Percentiles rank a stretch among this genome's conserved stretches.
Conservation (phyloP, 2,797 vertebrate genomes). For the Hylomyscus alleni region DNA sequence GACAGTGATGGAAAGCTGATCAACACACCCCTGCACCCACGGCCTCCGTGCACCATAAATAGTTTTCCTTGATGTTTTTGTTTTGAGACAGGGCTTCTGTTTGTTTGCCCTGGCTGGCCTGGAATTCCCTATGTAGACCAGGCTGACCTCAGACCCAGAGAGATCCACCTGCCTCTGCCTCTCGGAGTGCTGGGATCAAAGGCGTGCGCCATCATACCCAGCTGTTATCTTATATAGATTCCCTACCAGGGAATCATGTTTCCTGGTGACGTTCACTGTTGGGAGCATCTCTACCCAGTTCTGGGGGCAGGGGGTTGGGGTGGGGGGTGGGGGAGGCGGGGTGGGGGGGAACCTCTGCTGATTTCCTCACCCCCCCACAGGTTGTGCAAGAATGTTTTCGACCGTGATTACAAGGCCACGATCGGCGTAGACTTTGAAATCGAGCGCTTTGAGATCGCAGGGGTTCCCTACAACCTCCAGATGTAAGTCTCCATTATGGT, state of each 20-base stretch:
- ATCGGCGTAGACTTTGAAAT: slow-evolving; percentile 98
- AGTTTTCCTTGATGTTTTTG: not conserved
- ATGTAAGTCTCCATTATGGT: slow-evolving; percentile 90
- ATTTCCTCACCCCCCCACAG: slow-evolving; percentile 81
- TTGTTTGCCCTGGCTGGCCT: not conserved
- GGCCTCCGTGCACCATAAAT: not conserved
- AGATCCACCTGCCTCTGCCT: not conserved
- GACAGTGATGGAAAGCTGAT: not conserved
- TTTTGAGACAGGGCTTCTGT: not conserved
- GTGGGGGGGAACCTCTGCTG: not conserved
- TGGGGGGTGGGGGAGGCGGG: not conserved
- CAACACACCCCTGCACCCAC: fast-evolving
- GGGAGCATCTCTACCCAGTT: fast-evolving
- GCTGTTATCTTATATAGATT: fast-evolving
- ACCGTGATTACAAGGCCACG: slow-evolving; percentile 95
- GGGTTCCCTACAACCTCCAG: slow-evolving; percentile 94
- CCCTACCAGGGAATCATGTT: not conserved
- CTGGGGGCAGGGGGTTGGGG: not conserved
- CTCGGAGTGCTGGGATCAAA: not conserved
- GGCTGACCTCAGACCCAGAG: not conserved
- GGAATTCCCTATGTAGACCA: not conserved
- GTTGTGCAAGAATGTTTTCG: slow-evolving; percentile 95
- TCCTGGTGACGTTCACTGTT: not conserved
- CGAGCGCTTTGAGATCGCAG: slow-evolving; percentile 94
- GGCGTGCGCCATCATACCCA: fast-evolving